phyloP scores from a whole-genome alignment of 2,113 vertebrate genomes.

The Heterochromis multidens region DNA sequence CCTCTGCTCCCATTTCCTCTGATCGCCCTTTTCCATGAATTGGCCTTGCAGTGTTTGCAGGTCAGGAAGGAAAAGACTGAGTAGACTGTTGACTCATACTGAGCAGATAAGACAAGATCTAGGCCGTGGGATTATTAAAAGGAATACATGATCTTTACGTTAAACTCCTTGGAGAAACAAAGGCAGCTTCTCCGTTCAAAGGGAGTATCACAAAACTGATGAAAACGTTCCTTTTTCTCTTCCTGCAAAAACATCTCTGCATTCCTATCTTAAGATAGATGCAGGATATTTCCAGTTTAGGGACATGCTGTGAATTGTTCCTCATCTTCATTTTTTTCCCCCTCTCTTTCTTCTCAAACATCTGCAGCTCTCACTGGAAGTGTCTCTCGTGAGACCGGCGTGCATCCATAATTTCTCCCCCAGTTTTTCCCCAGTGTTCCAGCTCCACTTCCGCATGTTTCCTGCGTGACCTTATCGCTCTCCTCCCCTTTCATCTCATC shows the following conservation, averaged over 20 bases:
- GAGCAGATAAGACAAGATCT: constrained; percentile 29
- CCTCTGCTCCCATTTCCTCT: constrained; percentile 53
- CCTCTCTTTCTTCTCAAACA: constrained; percentile 27
- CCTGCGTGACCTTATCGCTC: constrained; percentile 39
- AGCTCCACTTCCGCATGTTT: constrained; percentile 56
- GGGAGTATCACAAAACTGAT: background rate
- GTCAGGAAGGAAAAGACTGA: constrained; percentile 58
- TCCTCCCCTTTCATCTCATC: constrained; percentile 14
- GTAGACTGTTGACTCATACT: constrained; percentile 37
- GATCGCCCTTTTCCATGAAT: constrained; percentile 34
- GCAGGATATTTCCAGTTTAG: constrained; percentile 4
- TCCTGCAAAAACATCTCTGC: constrained; percentile 12
- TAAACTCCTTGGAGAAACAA: background rate
- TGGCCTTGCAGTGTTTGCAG: constrained; percentile 40
- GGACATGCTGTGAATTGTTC: constrained; percentile 8
- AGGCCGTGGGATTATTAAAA: background rate
- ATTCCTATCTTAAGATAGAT: constrained; percentile 22
- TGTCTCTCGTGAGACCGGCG: constrained; percentile 34
- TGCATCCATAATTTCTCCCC: constrained; percentile 59
- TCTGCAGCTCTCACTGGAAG: constrained; percentile 42
- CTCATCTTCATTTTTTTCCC: background rate
- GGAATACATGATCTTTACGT: background rate
- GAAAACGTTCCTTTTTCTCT: background rate
- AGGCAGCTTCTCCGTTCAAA: background rate
- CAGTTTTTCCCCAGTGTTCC: constrained; percentile 19